Evolutionary conservation across 1,140 invertebrate genomes (phyloP).

Genomic region (Idris sp.): DNA sequence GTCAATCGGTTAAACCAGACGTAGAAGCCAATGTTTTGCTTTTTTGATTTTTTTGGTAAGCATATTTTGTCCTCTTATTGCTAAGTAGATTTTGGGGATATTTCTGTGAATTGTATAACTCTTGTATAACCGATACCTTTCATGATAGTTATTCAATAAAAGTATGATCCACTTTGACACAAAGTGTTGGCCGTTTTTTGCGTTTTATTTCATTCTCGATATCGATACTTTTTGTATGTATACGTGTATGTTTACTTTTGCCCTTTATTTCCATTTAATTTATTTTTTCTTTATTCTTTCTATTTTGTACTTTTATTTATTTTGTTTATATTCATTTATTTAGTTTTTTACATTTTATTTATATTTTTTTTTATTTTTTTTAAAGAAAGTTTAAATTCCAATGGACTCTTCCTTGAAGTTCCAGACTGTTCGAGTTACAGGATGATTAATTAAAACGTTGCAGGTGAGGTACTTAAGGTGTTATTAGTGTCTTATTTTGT

Average conservation of each 20-base stretch:
- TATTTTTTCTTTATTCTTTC: slow-evolving; percentile 35
- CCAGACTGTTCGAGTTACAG: slow-evolving; percentile 39
- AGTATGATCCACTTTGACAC: slow-evolving; percentile 75
- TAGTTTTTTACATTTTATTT: too few species aligned
- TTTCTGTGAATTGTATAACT: slow-evolving; percentile 74
- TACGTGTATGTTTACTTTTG: slow-evolving; percentile 14
- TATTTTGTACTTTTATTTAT: slow-evolving; percentile 29
- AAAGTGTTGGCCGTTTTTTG: slow-evolving; percentile 70
- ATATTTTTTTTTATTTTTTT: slow-evolving; percentile 35
- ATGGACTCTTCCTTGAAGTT: slow-evolving; percentile 49
- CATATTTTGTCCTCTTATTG: slow-evolving; percentile 71
- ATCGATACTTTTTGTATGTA: slow-evolving; percentile 29
- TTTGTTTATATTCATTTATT: too few species aligned
- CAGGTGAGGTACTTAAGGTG: slow-evolving; percentile 61
- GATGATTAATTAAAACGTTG: slow-evolving; percentile 39
- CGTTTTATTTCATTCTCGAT: slow-evolving; percentile 72
- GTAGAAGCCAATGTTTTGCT: slow-evolving; percentile 2
- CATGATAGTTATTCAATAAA: slow-evolving; percentile 77
- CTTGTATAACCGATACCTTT: slow-evolving; percentile 74
- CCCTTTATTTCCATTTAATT: too few species aligned
- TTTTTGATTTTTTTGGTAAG: slow-evolving; percentile 70
- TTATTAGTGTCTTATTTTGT: slow-evolving; percentile 57
- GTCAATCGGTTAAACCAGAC: slow-evolving; percentile 21
- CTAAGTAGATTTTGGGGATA: slow-evolving; percentile 70
- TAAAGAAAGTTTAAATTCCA: too few species aligned